A percentile compares a stretch with the other conserved stretches of the same genome.
Conservation (phyloP, 2,113 vertebrate species). For the Aspidoscelis tigris region DNA sequence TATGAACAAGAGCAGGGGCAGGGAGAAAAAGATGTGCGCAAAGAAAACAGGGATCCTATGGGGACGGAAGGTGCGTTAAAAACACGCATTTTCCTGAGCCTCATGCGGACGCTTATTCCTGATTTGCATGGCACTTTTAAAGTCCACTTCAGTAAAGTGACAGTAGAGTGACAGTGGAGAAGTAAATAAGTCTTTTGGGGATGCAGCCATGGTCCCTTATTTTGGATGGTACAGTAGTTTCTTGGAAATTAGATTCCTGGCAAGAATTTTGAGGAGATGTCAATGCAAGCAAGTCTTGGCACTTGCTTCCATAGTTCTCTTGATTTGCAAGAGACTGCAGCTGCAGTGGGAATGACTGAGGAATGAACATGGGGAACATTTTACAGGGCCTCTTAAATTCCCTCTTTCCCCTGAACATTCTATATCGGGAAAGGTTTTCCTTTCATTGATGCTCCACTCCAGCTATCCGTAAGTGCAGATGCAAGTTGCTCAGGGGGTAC, state of each 20-base stretch:
- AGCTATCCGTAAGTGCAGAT: neutral
- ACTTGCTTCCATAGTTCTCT: neutral
- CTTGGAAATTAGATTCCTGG: neutral
- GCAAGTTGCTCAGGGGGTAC: neutral
- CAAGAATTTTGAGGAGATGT: neutral
- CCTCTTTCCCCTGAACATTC: neutral
- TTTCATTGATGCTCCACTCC: neutral
- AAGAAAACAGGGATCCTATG: too few relatives aligned
- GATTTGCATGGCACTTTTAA: too few relatives aligned
- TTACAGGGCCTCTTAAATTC: neutral
- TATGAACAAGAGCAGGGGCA: too few relatives aligned
- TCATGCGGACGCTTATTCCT: too few relatives aligned
- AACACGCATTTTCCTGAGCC: too few relatives aligned
- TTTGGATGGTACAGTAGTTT: neutral
- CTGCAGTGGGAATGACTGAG: neutral
- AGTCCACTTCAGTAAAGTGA: too few relatives aligned
- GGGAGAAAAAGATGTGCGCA: too few relatives aligned
- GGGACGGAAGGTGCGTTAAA: too few relatives aligned
- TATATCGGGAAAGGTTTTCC: neutral
- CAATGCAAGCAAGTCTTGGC: neutral
- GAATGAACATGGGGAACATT: neutral
- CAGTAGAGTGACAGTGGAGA: too few relatives aligned
- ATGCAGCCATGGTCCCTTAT: neutral
- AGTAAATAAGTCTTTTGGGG: too few relatives aligned
- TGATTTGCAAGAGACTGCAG: neutral